phyloP scores from a whole-genome alignment of 2,113 vertebrate genomes.

The Chelonoidis abingdonii region DNA sequence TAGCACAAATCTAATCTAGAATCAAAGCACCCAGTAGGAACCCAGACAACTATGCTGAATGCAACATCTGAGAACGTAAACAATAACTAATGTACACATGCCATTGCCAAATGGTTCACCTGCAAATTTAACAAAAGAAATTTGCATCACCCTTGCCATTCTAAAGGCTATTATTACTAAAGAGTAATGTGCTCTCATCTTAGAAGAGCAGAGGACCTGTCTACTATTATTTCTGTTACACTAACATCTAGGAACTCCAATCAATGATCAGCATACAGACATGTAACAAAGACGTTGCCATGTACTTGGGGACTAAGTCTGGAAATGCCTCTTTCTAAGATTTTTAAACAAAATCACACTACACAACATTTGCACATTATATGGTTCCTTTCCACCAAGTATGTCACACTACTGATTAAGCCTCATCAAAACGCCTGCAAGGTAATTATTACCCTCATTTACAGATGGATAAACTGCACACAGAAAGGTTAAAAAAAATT shows the following conservation, averaged over 20 bases:
- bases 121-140: neutral
- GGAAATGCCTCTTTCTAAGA: neutral
- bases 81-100: neutral
- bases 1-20: neutral
- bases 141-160: neutral
- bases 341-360: neutral
- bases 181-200: neutral
- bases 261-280: neutral
- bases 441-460: neutral
- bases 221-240: neutral
- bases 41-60: neutral
- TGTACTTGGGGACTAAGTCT: rapidly evolving
- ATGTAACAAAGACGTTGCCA: neutral
- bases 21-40: neutral
- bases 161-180: neutral
- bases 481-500: neutral
- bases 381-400: neutral
- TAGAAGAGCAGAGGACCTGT: neutral
- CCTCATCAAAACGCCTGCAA: neutral
- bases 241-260: neutral
- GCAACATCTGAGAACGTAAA: neutral
- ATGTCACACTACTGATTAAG: neutral
- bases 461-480: neutral
- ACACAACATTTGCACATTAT: rapidly evolving
- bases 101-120: neutral